Conservation (phyloP, 2,113 vertebrate species). For the Brienomyrus longianalis region DNA sequence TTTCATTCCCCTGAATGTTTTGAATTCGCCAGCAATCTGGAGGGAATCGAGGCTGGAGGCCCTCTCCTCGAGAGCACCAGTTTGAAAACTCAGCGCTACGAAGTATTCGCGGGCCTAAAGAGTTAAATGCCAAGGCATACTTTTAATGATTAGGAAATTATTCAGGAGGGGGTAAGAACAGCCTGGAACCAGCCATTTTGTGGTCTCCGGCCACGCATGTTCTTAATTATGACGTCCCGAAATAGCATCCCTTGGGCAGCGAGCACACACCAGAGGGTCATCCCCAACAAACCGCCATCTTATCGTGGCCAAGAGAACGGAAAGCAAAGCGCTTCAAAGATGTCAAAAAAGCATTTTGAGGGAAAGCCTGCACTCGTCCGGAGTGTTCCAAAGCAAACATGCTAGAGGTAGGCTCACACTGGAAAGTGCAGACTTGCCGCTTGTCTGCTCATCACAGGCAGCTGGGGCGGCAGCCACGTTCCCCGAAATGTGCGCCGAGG, state of each 20-base stretch:
- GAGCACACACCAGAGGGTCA: neutral
- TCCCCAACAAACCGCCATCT: slow-evolving; percentile 9
- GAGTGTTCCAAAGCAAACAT: neutral
- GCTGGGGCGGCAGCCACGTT: neutral
- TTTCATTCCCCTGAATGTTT: slow-evolving; percentile 18
- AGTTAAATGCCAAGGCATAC: slow-evolving; percentile 14
- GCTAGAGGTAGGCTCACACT: neutral
- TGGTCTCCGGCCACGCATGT: slow-evolving; percentile 12
- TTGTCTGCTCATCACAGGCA: neutral
- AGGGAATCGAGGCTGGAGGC: slow-evolving; percentile 41
- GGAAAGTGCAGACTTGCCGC: neutral
- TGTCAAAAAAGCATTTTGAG: neutral
- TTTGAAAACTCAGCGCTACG: slow-evolving; percentile 48
- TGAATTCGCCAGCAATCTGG: slow-evolving; percentile 43
- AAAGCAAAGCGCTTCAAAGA: slow-evolving; percentile 7
- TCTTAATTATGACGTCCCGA: slow-evolving; percentile 17
- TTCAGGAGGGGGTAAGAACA: slow-evolving; percentile 17
- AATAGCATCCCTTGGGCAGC: slow-evolving; percentile 13
- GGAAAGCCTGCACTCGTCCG: neutral
- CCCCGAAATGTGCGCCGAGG: neutral
- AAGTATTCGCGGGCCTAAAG: slow-evolving; percentile 11
- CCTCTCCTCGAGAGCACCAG: slow-evolving; percentile 51
- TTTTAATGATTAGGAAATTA: slow-evolving; percentile 24
- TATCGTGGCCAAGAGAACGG: slow-evolving; percentile 8
- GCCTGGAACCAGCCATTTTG: slow-evolving; percentile 11